Evolutionary conservation across 1,140 invertebrate genomes (phyloP).

Genomic region (Neodiprion lecontei): DNA sequence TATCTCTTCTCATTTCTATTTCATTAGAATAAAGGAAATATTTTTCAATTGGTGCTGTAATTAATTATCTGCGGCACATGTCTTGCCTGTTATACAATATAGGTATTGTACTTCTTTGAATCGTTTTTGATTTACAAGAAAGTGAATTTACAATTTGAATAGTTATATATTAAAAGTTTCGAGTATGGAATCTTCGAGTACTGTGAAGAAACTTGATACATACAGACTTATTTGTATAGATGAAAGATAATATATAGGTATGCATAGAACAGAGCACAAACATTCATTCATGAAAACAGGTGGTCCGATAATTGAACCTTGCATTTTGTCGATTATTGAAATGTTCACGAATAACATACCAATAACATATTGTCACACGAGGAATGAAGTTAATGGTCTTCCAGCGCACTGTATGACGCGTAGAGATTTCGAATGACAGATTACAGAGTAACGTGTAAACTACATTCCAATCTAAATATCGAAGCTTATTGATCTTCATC

Average conservation of each 20-base stretch:
- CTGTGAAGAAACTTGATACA: too few relatives aligned
- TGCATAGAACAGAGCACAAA: not conserved
- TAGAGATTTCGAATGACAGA: too few relatives aligned
- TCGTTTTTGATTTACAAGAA: conserved; percentile 1
- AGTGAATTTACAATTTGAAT: not conserved
- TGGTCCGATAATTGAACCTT: not conserved
- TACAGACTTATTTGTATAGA: not conserved
- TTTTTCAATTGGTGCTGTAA: not conserved
- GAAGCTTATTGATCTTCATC: not conserved
- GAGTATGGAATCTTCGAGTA: too few relatives aligned
- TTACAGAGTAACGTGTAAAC: too few relatives aligned
- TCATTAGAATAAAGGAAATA: not conserved
- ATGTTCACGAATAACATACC: too few relatives aligned
- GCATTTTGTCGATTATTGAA: not conserved
- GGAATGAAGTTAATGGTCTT: too few relatives aligned
- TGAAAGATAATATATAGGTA: not conserved
- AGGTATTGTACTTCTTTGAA: not conserved
- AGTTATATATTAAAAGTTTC: too few relatives aligned
- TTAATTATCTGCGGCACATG: not conserved
- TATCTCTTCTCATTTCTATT: not conserved
- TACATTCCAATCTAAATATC: too few relatives aligned
- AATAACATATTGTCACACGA: too few relatives aligned
- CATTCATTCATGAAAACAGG: not conserved
- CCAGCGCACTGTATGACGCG: too few relatives aligned
- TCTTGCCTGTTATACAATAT: not conserved